Base-by-base conservation (phyloP, 2,888 invertebrate genomes). In the Perdita meconis region DNA sequence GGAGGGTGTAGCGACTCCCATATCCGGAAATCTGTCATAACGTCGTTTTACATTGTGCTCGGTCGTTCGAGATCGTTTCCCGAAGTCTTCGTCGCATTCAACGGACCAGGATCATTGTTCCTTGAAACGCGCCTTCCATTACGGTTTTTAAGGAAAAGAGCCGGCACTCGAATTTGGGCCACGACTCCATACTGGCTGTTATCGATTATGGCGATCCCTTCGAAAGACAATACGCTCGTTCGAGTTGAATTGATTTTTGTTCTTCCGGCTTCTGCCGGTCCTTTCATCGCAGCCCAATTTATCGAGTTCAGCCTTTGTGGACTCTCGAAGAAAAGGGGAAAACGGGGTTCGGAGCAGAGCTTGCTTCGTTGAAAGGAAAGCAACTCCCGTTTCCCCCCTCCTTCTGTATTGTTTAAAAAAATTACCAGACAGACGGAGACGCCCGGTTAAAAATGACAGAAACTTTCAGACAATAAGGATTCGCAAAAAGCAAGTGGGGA, bases 271-370 rank as follows among this genome's bases (percentile, higher is more conserved):
- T 55, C 61, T 60, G 26, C 30, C 42, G 19, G 42, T 22, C 47
- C 53, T 56, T 55, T 57, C 59, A 16, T 53, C 56, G 51, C 55
- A 51, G 51, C 53, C 61, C 53, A 61, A 65, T 69, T 66, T 82
- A 66, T 72, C 71, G 74, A 68, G 59, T 72, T 73, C 36, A 16
- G n/a, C 51, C 63, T 55, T 75, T 67, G 67, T 66, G 40, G 42
- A 50, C 12, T 8, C 5, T 19, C 47, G 40, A 57, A 66, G 59
- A 55, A 72, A 60, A 44, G 71, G 44, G 44, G n/a, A 6, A 64
- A 55, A 42, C 67, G 36, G 42, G 16, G 24, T 47, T 53, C 10
- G 47, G 60, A 55, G 47, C 59, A 22, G n/a, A n/a, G 59, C 44
- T 19, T 19, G 26, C 55, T n/a, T 5, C 26, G 44, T 19, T 53